Conservation (phyloP, 2,888 invertebrate genomes). For the Achlya flavicornis region DNA sequence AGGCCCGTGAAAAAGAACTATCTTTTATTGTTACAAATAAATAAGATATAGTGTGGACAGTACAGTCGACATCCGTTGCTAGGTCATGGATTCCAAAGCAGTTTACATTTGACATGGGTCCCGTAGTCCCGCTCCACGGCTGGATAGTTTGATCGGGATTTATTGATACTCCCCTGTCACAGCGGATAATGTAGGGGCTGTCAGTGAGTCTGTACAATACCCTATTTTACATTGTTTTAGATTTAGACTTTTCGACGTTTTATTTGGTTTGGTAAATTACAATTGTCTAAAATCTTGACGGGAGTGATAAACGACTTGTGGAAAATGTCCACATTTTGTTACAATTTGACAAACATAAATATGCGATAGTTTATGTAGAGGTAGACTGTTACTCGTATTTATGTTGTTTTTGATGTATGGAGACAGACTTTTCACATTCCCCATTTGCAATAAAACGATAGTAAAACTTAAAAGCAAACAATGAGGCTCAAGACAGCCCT, state of each 20-base stretch:
- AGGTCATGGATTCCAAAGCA: slow-evolving; percentile 17
- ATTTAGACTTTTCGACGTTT: neutral
- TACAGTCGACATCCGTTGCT: slow-evolving; percentile 1
- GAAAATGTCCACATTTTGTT: neutral
- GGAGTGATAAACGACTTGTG: neutral
- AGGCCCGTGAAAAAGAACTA: neutral
- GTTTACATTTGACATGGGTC: slow-evolving; percentile 58
- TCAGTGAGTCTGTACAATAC: slow-evolving; percentile 9
- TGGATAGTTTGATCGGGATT: slow-evolving; percentile 46
- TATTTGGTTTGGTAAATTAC: slow-evolving; percentile 1
- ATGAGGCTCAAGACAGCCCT: too few relatives aligned
- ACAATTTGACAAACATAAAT: too few relatives aligned
- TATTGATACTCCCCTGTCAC: slow-evolving; percentile 52
- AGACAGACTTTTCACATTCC: too few relatives aligned
- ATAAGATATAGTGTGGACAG: slow-evolving; percentile 12
- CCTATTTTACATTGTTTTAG: neutral
- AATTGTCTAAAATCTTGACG: slow-evolving; percentile 10
- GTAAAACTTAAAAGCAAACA: too few relatives aligned
- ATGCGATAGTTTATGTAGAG: neutral
- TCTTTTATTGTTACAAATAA: slow-evolving; percentile 1
- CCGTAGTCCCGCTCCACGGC: slow-evolving; percentile 42
- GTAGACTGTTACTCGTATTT: neutral
- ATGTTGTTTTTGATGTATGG: too few relatives aligned
- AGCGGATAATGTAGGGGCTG: slow-evolving; percentile 25
- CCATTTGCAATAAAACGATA: too few relatives aligned